Evolutionary conservation across 2,113 vertebrate genomes (phyloP), one percentile per base, ranked within the genome.

Genomic region (Chlorocebus sabaeus): DNA sequence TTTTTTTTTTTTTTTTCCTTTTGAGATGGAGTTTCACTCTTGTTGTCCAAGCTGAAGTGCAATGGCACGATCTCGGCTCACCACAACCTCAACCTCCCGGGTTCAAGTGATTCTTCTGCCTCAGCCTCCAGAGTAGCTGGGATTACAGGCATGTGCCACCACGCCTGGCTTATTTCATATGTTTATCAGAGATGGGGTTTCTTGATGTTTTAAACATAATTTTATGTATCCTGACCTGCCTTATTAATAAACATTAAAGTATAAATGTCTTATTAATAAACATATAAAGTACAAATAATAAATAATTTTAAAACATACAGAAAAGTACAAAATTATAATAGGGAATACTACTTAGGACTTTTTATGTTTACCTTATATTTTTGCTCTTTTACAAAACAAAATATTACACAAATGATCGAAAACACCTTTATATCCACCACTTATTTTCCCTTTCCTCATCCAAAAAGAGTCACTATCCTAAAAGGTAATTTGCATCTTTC

Each of bases 1-100:
- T 38, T 38, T 27, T 75, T 75, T 61, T 61, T 25, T 25, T 61
- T 61, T 61, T 61, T 64, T 61, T 43, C 10, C 8, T 45, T 45
- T 45, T 45, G 59, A 30, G 61, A 30, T 2, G 27, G 61, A 64
- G 61, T 61, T 27, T 30, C 27, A 4, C 25, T 30, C 59, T 30
- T 61, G 59, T 30, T 27, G 27, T 12, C 27, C 27, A 64, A 27
- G 11, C 61, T 64, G 27, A 11, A 64, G 61, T 64, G 61, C 61
- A 30, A 12, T 64, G 61, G 61, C 4, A 0, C 0, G 5, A 13
- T 13, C 61, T 13, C 27, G 5, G 61, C 11, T 64, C 61, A 27
- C 27, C 0, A 2, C 61, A 30, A 64, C 27, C 27, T 30, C 61
- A 5, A 1, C 12, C 61, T 64, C 61, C 61, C 0, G 4, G 61